Percentiles rank a stretch among this genome's conserved stretches.
These are phyloP conservation scores for Drosophila mauritiana DNA, from an alignment of 1,140 invertebrate species.

Conservation along the genomic window DNA sequence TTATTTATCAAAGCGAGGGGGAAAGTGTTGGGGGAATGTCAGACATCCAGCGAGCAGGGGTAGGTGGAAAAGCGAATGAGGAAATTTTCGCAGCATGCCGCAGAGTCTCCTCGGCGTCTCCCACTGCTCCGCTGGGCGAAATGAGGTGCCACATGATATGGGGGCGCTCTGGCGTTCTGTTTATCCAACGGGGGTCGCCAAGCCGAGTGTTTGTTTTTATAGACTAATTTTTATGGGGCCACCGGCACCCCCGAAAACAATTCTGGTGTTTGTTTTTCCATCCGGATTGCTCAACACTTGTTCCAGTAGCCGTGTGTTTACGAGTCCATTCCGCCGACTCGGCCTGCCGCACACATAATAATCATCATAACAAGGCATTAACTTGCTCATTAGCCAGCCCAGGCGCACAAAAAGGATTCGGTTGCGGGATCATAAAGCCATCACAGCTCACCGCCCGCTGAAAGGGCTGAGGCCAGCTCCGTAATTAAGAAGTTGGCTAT, in stretches of 20 bases:
- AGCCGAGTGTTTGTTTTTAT: slow-evolving; percentile 76
- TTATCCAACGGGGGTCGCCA: slow-evolving; percentile 80
- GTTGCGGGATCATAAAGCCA: slow-evolving; percentile 71
- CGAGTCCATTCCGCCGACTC: slow-evolving; percentile 27
- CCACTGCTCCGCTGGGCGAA: slow-evolving; percentile 41
- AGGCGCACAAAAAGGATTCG: slow-evolving; percentile 55
- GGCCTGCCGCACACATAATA: slow-evolving; percentile 64
- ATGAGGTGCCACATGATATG: slow-evolving; percentile 69
- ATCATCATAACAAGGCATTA: slow-evolving; percentile 81
- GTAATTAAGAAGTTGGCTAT: slow-evolving; percentile 78
- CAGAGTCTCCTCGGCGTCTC: slow-evolving; percentile 38
- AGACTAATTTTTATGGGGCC: slow-evolving; percentile 81
- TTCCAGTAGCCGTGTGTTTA: slow-evolving; percentile 23
- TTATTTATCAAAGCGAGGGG: slow-evolving; percentile 35
- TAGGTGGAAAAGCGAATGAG: slow-evolving; percentile 52
- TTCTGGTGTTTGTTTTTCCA: slow-evolving; percentile 67
- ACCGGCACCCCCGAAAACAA: slow-evolving; percentile 18
- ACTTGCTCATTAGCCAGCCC: slow-evolving; percentile 69
- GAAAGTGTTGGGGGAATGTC: slow-evolving; percentile 51
- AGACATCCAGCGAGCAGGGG: neutral
- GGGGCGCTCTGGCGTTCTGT: slow-evolving; percentile 60
- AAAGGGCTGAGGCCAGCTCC: slow-evolving; percentile 55
- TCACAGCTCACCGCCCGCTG: slow-evolving; percentile 74
- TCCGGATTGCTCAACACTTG: slow-evolving; percentile 74
- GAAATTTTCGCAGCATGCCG: slow-evolving; percentile 75